Base-by-base conservation (phyloP, 2,888 invertebrate species). In the Chalcosyrphus nemorum region DNA sequence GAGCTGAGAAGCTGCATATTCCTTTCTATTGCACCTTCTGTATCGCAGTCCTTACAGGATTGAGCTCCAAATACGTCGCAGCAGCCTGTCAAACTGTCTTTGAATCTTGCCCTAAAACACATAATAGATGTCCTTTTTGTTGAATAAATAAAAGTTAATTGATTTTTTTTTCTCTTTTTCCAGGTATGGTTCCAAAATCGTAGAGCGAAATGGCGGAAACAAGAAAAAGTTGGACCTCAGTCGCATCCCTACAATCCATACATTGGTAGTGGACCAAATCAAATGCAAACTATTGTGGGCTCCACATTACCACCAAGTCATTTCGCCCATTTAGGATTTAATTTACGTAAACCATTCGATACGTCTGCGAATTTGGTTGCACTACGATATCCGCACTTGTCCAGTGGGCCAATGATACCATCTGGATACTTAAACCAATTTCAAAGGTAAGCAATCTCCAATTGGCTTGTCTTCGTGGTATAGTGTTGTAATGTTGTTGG, bases 141-240 rank as follows among this genome's bases (percentile, higher is more conserved):
- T n/a, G n/a, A n/a, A 24, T n/a, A 50, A 50, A 1, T 0, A 24
- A 24, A 24, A n/a, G n/a, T 9, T 13, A 7, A 17, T 63, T 11
- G 17, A 29, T 7, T 45, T 19, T 4, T 15, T 1, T 19, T 54
- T 29, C 56, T 56, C 3, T 24, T 15, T 17, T 50, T 57, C 6
- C 93, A 97, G 97, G 97, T 97, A 4, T 97, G 97, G 97, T 97
- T 97, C 91, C 97, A 97, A 93, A 97, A 97, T 91, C 94, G 97
- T 1, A 93, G 97, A 43, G 97, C 97, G 54, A 97, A 97, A 92
- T 97, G 97, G 97, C 93, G 97, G 43, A 97, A 97, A 89, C 97
- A 97, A 89, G 97, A 97, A 92, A 97, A 97, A 92, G 97, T 97
- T 75, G 97, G 97, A 0, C 97, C 97, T 0, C 96, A 97, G 89